Percentiles rank a stretch among this genome's conserved stretches.
Evolutionary conservation across 2,113 vertebrate species (phyloP).

Genomic region (Cygnus atratus): DNA sequence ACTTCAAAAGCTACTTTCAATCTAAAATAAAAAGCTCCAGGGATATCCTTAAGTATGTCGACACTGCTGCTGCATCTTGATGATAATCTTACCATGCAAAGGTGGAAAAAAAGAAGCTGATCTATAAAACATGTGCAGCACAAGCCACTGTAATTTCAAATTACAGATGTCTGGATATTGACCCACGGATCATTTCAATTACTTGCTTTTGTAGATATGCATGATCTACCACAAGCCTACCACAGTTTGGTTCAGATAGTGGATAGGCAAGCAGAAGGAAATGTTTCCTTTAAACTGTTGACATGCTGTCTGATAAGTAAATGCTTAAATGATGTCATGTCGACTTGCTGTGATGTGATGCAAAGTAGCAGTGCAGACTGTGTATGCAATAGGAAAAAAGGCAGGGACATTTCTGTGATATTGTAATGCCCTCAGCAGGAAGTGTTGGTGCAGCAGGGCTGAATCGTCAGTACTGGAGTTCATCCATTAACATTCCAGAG

Average conservation of each 20-base stretch:
- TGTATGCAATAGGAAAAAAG: neutral
- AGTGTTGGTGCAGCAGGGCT: neutral
- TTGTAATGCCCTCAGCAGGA: neutral
- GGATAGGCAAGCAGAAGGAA: neutral
- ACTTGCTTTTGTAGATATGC: constrained; percentile 42
- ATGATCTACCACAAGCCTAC: constrained; percentile 16
- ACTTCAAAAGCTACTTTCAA: constrained; percentile 46
- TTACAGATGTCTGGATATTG: constrained; percentile 43
- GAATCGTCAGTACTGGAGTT: neutral
- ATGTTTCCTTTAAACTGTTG: constrained; percentile 43
- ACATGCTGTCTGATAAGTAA: constrained; percentile 46
- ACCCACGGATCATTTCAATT: constrained; percentile 58
- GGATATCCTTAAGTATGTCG: constrained; percentile 23
- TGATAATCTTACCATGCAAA: constrained; percentile 60
- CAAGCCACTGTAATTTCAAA: constrained; percentile 24
- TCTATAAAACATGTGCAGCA: constrained; percentile 15
- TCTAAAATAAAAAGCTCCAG: constrained; percentile 35
- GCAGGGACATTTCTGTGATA: neutral
- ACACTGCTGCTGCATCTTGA: constrained; percentile 44
- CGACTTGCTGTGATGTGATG: constrained; percentile 22
- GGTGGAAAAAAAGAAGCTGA: neutral
- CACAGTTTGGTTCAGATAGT: constrained; percentile 11
- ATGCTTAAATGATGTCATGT: constrained; percentile 39
- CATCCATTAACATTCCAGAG: neutral
- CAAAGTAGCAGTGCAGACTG: neutral